Percentiles rank a stretch among this genome's conserved stretches.
Evolutionary conservation across 1,140 invertebrate species (phyloP).

Genomic region (Alviniconcha marisindica): DNA sequence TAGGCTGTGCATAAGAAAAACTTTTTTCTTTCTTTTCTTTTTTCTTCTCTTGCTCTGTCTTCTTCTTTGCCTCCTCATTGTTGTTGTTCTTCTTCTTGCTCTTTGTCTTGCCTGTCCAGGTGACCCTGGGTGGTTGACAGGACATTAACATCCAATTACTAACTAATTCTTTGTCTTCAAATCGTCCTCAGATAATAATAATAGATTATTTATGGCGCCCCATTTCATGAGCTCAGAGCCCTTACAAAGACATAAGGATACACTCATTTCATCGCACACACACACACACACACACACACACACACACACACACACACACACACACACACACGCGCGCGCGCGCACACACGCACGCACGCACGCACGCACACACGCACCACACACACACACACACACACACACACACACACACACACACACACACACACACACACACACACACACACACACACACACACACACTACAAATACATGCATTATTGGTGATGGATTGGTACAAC

Average conservation of each 20-base stretch:
- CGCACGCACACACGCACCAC: neutral
- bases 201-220: no score
- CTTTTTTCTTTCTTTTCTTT: neutral
- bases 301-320: neutral
- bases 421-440: neutral
- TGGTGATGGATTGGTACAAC: neutral
- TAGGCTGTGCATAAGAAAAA: no score
- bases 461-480: neutral
- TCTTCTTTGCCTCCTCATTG: neutral
- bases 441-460: no score
- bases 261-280: neutral
- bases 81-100: neutral
- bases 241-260: neutral
- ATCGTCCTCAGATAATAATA: no score
- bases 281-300: neutral
- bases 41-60: neutral
- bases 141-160: no score
- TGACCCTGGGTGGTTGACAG: no score
- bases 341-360: neutral
- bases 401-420: slow-evolving; percentile 1
- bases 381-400: slow-evolving; percentile 9
- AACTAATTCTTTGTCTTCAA: no score
- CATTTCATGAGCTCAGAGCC: no score
- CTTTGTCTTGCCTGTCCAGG: neutral
- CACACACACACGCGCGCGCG: neutral